Evolutionary conservation across 2,888 invertebrate genomes (phyloP).

Genomic region (Hermodice carunculata): DNA sequence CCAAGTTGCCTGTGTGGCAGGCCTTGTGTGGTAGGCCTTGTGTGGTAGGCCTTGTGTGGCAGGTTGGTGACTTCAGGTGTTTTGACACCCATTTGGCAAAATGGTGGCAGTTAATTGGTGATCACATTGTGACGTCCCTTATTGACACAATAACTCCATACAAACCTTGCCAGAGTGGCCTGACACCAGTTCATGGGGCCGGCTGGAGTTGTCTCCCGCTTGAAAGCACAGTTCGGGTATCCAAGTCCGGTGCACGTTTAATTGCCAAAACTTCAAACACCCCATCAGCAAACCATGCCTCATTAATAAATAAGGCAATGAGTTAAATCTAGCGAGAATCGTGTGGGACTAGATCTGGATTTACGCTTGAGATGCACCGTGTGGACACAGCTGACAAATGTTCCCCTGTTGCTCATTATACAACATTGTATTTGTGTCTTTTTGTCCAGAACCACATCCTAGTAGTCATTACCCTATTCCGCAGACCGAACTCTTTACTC

Average conservation of each 20-base stretch:
- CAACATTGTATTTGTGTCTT: slow-evolving; percentile 13
- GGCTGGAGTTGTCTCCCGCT: slow-evolving; percentile 12
- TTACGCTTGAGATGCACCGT: neutral
- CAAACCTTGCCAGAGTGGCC: neutral
- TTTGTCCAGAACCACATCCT: too few species aligned
- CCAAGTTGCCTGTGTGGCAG: neutral
- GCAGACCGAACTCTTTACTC: too few species aligned
- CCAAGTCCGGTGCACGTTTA: neutral
- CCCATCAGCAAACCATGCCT: slow-evolving; percentile 14
- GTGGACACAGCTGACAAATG: neutral
- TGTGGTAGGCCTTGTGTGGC: too few species aligned
- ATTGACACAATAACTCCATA: neutral
- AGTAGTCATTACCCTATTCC: too few species aligned
- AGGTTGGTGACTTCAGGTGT: neutral
- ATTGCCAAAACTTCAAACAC: neutral
- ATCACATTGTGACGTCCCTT: slow-evolving; percentile 17
- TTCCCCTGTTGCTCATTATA: neutral
- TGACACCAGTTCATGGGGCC: neutral
- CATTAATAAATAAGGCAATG: slow-evolving; percentile 15
- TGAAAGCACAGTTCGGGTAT: slow-evolving; percentile 7
- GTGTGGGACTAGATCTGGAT: neutral
- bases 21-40: too few species aligned
- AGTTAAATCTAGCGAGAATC: neutral
- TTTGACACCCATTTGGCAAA: slow-evolving; percentile 13
- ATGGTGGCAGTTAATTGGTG: slow-evolving; percentile 25